Percentiles rank a stretch among this genome's conserved stretches.
These are phyloP conservation scores for Pogonus chalceus DNA, from an alignment of 1,140 invertebrate species.

Conservation along the genomic window DNA sequence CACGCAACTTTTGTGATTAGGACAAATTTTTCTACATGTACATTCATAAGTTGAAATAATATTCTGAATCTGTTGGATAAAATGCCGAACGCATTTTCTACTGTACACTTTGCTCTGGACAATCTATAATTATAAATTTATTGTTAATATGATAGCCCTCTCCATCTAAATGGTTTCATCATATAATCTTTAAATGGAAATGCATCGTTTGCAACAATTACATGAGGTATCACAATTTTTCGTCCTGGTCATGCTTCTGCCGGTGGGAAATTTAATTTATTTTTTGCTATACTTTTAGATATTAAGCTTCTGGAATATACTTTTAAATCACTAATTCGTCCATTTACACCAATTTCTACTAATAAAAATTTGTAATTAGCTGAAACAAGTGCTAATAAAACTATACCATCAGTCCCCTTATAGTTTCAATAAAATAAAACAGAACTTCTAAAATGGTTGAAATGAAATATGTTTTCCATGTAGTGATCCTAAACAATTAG, in stretches of 20 bases:
- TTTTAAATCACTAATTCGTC: slow-evolving; percentile 25
- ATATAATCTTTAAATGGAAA: slow-evolving; percentile 35
- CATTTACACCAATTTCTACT: slow-evolving; percentile 27
- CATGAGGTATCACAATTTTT: slow-evolving; percentile 11
- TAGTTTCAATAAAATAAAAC: slow-evolving; percentile 13
- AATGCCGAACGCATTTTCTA: slow-evolving; percentile 37
- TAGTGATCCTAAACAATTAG: neutral
- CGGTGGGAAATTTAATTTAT: slow-evolving; percentile 6
- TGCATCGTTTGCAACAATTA: slow-evolving; percentile 33
- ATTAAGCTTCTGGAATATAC: slow-evolving; percentile 21
- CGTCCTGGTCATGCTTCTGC: neutral
- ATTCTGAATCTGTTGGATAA: slow-evolving; percentile 19
- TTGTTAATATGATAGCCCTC: slow-evolving; percentile 25
- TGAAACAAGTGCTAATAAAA: slow-evolving; percentile 28
- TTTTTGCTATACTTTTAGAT: slow-evolving; percentile 5
- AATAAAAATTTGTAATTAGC: slow-evolving; percentile 28
- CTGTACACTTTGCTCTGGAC: slow-evolving; percentile 27
- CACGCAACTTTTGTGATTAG: slow-evolving; percentile 9
- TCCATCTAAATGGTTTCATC: slow-evolving; percentile 33
- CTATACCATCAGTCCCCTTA: slow-evolving; percentile 16
- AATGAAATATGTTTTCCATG: slow-evolving; percentile 2
- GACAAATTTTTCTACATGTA: slow-evolving; percentile 14
- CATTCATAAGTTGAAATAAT: slow-evolving; percentile 12
- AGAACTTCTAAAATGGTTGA: neutral
- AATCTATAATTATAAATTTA: slow-evolving; percentile 39